phyloP scores from a whole-genome alignment of 2,888 invertebrate species.

The Hartigia nigra region DNA sequence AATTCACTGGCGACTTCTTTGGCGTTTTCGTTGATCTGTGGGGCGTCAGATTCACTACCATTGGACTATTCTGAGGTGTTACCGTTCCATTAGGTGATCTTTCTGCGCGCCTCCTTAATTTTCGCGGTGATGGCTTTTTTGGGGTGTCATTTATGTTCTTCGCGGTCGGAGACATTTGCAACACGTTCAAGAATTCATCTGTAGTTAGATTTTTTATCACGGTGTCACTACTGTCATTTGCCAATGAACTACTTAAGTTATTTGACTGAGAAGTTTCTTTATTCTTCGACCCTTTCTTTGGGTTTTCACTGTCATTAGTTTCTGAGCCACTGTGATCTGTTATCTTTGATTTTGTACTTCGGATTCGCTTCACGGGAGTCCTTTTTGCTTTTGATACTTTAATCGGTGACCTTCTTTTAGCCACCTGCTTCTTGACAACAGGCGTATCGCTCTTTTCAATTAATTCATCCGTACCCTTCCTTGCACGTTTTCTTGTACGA shows the following conservation, averaged over 20 bases:
- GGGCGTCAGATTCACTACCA: conserved; percentile 43
- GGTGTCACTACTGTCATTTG: background rate
- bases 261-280: conserved; percentile 7
- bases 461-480: conserved; percentile 22
- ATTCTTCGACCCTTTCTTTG: conserved; percentile 9
- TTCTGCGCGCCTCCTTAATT: conserved; percentile 7
- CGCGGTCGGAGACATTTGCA: background rate
- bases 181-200: conserved; percentile 6
- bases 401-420: background rate
- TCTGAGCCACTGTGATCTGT: background rate
- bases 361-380: background rate
- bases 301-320: conserved; percentile 19
- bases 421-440: background rate
- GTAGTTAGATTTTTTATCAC: background rate
- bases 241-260: background rate
- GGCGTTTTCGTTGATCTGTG: conserved; percentile 49
- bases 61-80: conserved; percentile 51
- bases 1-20: conserved; percentile 46
- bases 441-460: background rate
- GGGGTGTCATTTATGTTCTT: conserved; percentile 11
- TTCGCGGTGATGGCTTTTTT: conserved; percentile 3
- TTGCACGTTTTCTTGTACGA: conserved; percentile 25
- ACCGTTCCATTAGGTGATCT: conserved; percentile 24
- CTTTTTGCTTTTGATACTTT: background rate
- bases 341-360: background rate